Evolutionary conservation across 2,113 vertebrate genomes (phyloP), one percentile per base, ranked within the genome.

Genomic region (Chionodraco myersi): DNA sequence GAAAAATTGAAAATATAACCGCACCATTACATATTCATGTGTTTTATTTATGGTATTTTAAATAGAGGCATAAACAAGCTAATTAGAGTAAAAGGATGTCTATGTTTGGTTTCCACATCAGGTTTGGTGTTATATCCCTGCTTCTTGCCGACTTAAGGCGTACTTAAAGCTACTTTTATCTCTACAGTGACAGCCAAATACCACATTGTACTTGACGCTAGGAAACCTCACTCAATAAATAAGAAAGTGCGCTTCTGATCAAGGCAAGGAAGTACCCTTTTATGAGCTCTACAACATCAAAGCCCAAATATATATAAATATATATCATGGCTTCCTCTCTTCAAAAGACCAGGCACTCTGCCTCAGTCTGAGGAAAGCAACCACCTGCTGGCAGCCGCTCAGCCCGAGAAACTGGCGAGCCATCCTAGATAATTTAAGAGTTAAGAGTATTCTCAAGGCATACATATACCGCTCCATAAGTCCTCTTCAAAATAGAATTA

Each of bases 331-430:
- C 83, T 67, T 76, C 76, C 69, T 82, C 67, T 60, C 85, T 85
- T 90, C 80, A 87, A 60, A 85, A 80, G 79, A 89, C 84, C 60
- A 53, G 64, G 52, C 75, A 79, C 70, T 77, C 62, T 71, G 80
- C 60, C 56, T 80, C 64, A 48, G 84, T 83, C 63, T 67, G 76
- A 82, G 79, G 62, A 62, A 68, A 77, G 83, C 62, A 85, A 87
- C 84, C 89, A 89, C 91, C 90, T 91, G 89, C 89, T 83, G 82
- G 88, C 81, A 72, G 80, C 85, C 86, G 21, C 82, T 74, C 68
- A 18, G 57, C 83, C 54, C 49, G 4, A 41, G 60, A 87, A 79
- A 64, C 56, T 87, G 65, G 59, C 10, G 66, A 68, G 65, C 62
- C 30, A 44, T 84, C 75, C 84, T 74, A 49, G 83, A 88, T 90